phyloP scores from a whole-genome alignment of 2,888 invertebrate genomes.

The Orthosia gracilis region DNA sequence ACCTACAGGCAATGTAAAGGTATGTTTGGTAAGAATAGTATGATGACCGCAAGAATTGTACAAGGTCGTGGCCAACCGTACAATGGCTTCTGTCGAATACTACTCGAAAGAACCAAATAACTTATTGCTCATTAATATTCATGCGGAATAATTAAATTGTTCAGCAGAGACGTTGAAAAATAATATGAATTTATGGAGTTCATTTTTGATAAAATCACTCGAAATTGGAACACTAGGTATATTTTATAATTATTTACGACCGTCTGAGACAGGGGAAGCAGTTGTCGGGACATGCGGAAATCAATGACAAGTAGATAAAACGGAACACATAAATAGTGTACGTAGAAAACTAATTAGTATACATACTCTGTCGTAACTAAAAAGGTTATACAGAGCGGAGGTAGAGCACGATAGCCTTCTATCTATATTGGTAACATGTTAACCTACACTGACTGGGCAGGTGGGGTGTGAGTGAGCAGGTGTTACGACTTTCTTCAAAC shows the following conservation, averaged over 20 bases:
- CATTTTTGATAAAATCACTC: not conserved
- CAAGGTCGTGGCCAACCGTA: constrained; percentile 86
- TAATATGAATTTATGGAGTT: constrained; percentile 4
- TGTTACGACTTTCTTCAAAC: constrained; percentile 77
- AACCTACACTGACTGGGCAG: constrained; percentile 77
- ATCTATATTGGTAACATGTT: constrained; percentile 80
- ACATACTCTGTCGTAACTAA: constrained; percentile 65
- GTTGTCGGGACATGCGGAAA: constrained; percentile 56
- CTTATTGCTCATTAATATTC: constrained; percentile 70
- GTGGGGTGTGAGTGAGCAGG: constrained; percentile 71
- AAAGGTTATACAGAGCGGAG: constrained; percentile 74
- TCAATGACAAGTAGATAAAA: constrained; percentile 67
- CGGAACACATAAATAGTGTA: constrained; percentile 68
- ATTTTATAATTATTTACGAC: constrained; percentile 26
- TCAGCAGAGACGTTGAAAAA: constrained; percentile 32
- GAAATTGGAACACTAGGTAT: constrained; percentile 1
- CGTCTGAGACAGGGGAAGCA: constrained; percentile 30
- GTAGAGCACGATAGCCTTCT: constrained; percentile 80
- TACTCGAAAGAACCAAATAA: constrained; percentile 64
- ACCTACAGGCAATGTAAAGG: constrained; percentile 62
- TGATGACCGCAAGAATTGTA: constrained; percentile 80
- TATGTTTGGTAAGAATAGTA: constrained; percentile 76
- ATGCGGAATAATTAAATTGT: constrained; percentile 60
- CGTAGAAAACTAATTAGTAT: constrained; percentile 71
- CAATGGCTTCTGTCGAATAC: constrained; percentile 82